Percentiles rank a stretch among this genome's conserved stretches.
These are phyloP conservation scores for Alentia gelatinosa DNA, from an alignment of 2,888 invertebrate species.

Conservation along the genomic window DNA sequence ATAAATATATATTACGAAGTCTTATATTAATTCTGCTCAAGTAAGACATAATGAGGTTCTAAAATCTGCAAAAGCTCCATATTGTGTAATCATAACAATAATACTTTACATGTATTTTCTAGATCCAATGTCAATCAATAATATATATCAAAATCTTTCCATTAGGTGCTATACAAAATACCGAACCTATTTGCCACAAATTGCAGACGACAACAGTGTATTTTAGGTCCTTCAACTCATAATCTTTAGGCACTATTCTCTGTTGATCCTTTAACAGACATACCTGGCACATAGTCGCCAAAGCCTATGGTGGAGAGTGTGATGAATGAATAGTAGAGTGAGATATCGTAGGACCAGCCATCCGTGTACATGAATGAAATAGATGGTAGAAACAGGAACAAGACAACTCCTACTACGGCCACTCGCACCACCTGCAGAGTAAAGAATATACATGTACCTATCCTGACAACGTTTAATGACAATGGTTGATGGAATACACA, in stretches of 20 bases:
- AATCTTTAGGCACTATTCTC: not conserved
- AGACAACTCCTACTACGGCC: not conserved
- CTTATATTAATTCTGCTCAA: not conserved
- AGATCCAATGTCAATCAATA: not conserved
- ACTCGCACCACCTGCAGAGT: not conserved
- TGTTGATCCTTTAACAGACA: not conserved
- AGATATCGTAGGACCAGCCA: not conserved
- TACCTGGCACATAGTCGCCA: slow-evolving; percentile 10
- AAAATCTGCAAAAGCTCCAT: not conserved
- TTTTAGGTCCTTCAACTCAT: not conserved
- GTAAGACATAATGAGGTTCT: not conserved
- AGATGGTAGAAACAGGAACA: not conserved
- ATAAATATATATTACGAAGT: not conserved
- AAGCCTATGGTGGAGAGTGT: not conserved
- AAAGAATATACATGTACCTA: not conserved
- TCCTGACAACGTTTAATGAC: not conserved
- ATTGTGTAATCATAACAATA: not conserved
- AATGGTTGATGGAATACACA: not conserved
- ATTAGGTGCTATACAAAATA: not conserved
- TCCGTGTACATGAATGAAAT: not conserved
- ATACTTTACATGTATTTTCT: not conserved
- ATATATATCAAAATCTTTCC: not conserved
- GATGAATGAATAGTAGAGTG: not conserved
- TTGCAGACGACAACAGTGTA: not conserved
- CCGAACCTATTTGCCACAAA: not conserved